A percentile compares a stretch with the other conserved stretches of the same genome.
These are phyloP conservation scores for Palythoa grandis DNA, from an alignment of 92 coral and sea anemone genomes.

Conservation along the genomic window DNA sequence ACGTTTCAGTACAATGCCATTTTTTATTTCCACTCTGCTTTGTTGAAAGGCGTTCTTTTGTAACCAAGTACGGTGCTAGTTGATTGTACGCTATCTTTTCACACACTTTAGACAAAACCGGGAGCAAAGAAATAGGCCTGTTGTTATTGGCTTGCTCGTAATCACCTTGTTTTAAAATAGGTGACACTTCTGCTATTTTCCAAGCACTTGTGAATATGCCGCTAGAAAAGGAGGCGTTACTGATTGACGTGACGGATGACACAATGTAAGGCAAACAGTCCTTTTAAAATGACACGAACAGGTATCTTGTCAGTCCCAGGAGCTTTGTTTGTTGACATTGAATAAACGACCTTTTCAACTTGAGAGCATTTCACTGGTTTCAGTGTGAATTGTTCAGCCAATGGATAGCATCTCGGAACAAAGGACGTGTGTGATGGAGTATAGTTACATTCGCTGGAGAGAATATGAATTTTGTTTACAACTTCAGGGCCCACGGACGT, in stretches of 20 bases:
- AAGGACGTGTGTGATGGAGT: constrained; percentile 32
- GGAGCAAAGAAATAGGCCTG: too few species aligned
- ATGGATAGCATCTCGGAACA: constrained; percentile 7
- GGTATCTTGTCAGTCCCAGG: constrained; percentile 52
- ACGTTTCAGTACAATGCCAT: not conserved
- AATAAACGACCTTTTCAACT: constrained; percentile 39
- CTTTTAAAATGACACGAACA: constrained; percentile 22
- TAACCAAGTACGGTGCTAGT: not conserved
- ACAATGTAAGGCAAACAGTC: constrained; percentile 42
- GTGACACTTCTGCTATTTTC: too few species aligned
- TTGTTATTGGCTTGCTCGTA: too few species aligned
- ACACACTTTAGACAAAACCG: too few species aligned
- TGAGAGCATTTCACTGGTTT: constrained; percentile 40
- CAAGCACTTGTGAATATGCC: too few species aligned
- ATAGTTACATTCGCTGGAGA: constrained; percentile 41
- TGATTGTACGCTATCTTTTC: not conserved
- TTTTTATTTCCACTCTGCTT: not conserved
- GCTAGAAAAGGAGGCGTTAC: too few species aligned
- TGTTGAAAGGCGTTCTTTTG: not conserved
- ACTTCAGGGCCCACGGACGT: constrained; percentile 48
- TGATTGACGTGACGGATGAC: constrained; percentile 34
- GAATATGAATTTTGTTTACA: constrained; percentile 33
- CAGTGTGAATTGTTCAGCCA: constrained; percentile 52
- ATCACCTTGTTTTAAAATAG: not conserved
- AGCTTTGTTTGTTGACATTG: constrained; percentile 40